phyloP scores from a whole-genome alignment of 2,113 vertebrate genomes.

The Phaetusa simplex region DNA sequence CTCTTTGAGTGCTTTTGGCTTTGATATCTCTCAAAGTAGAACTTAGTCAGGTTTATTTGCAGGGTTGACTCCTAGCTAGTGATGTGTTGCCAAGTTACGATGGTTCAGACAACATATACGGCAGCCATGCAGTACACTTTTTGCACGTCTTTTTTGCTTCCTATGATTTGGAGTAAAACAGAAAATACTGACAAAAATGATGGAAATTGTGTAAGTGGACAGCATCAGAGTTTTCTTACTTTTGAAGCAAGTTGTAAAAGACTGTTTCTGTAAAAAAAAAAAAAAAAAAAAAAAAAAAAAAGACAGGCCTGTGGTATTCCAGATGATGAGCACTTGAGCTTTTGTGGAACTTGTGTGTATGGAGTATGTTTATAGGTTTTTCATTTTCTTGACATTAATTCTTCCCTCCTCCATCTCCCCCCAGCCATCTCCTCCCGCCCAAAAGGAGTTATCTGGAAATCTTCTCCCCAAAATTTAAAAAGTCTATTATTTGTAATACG shows the following conservation, averaged over 20 bases:
- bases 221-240: neutral
- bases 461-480: neutral
- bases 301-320: neutral
- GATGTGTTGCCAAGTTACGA: neutral
- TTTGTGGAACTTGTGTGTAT: neutral
- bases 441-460: neutral
- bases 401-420: no score
- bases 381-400: neutral
- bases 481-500: neutral
- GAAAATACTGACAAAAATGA: neutral
- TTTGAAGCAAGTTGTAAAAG: neutral
- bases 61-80: neutral
- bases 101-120: neutral
- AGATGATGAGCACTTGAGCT: neutral
- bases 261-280: neutral
- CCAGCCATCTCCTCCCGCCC: no score
- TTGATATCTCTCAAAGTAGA: neutral
- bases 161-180: neutral
- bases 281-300: neutral
- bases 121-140: neutral
- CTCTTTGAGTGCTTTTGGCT: neutral
- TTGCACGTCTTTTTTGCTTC: neutral
- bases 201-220: neutral
- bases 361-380: neutral
- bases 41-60: neutral